Percentiles rank a stretch among this genome's conserved stretches.
phyloP scores from a whole-genome alignment of 2,797 vertebrate species.

The Acanthis flammea region DNA sequence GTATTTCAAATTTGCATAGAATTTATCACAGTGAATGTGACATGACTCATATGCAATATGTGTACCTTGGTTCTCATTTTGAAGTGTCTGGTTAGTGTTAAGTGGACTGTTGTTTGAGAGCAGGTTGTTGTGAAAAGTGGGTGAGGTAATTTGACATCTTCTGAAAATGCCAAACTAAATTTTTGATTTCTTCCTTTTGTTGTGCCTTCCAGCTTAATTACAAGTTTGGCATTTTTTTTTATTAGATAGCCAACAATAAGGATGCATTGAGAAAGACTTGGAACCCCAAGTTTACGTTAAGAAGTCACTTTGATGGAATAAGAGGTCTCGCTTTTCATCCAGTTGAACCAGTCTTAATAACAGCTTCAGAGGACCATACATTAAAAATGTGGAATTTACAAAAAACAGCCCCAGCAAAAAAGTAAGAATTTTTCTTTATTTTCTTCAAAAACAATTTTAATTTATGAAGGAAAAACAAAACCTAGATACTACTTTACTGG shows the following conservation, averaged over 20 bases:
- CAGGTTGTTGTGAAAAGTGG: not conserved
- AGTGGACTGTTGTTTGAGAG: not conserved
- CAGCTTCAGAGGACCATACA: conserved; percentile 97
- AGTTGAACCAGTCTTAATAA: conserved; percentile 92
- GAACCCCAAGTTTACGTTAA: conserved; percentile 98
- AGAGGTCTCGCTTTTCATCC: conserved; percentile 94
- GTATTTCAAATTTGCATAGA: not conserved
- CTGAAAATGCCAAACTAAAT: conserved; percentile 20
- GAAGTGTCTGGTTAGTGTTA: not conserved
- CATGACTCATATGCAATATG: not conserved
- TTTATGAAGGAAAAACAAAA: not conserved
- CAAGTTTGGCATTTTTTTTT: conserved; percentile 29
- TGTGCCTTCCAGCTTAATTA: conserved; percentile 11
- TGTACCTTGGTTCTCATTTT: not conserved
- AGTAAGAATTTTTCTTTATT: conserved; percentile 77
- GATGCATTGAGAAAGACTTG: conserved; percentile 97
- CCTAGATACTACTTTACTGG: not conserved
- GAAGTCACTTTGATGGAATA: conserved; percentile 97
- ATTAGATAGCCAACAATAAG: conserved; percentile 95
- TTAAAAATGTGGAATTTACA: conserved; percentile 99
- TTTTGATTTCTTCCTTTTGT: not conserved
- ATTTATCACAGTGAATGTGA: rapidly evolving
- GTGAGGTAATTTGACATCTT: not conserved
- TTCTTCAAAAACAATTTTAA: not conserved
- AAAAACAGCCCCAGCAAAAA: conserved; percentile 97